Conservation (phyloP, 2,113 vertebrate genomes). For the Centropus bengalensis region DNA sequence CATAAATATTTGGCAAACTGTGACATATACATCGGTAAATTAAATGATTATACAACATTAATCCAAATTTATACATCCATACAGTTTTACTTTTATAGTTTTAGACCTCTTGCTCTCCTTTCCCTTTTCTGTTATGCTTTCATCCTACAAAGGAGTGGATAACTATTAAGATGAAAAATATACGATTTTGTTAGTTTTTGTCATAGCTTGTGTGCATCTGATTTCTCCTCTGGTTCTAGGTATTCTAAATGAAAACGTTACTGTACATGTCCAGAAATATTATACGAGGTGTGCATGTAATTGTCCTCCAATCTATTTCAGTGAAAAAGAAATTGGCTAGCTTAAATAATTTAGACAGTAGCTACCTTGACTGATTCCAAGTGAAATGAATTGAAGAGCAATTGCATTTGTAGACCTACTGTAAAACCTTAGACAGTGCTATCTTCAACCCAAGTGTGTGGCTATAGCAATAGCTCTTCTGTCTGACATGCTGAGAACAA, state of each 20-base stretch:
- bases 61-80: neutral
- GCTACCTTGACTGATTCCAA: neutral
- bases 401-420: neutral
- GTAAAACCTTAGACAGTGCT: neutral
- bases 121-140: neutral
- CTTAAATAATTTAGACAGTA: conserved; percentile 11
- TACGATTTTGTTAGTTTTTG: neutral
- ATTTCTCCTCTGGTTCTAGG: neutral
- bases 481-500: neutral
- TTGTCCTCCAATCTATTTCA: neutral
- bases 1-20: neutral
- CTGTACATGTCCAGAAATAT: neutral
- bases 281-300: neutral
- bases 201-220: neutral
- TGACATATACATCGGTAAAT: neutral
- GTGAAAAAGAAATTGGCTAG: neutral
- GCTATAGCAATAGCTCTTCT: neutral
- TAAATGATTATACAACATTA: neutral
- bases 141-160: neutral
- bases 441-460: neutral
- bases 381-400: neutral
- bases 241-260: neutral
- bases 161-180: neutral
- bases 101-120: neutral
- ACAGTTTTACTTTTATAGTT: neutral